Evolutionary conservation across 2,113 vertebrate species (phyloP).

Genomic region (Cyanoramphus novaezelandiae): DNA sequence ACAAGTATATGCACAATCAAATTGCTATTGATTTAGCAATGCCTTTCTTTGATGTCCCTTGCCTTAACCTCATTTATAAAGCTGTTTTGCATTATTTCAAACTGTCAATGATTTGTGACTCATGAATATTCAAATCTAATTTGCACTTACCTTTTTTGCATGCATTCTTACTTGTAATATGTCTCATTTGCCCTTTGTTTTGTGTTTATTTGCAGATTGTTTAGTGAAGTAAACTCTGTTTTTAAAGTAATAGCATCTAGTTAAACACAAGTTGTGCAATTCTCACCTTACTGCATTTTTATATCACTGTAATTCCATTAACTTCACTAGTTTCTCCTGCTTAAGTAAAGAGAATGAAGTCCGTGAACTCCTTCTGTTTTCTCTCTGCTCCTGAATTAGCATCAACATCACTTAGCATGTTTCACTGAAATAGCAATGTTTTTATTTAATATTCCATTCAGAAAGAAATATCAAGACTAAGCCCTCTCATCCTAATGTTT

Average conservation of each 20-base stretch:
- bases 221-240: conserved; percentile 64
- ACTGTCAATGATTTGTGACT: conserved; percentile 81
- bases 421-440: background rate
- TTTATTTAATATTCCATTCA: background rate
- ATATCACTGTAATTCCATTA: background rate
- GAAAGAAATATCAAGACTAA: background rate
- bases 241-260: conserved; percentile 55
- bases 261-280: conserved; percentile 23
- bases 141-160: conserved; percentile 80
- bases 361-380: background rate
- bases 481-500: background rate
- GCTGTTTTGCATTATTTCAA: conserved; percentile 82
- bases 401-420: background rate
- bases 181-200: conserved; percentile 76
- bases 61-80: conserved; percentile 82
- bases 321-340: background rate
- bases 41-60: conserved; percentile 77
- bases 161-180: conserved; percentile 73
- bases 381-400: background rate
- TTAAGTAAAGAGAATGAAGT: background rate
- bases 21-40: conserved; percentile 79
- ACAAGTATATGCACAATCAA: conserved; percentile 78
- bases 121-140: conserved; percentile 83
- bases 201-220: conserved; percentile 73
- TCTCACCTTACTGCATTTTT: background rate